Base-by-base conservation (phyloP, 2,113 vertebrate genomes). In the Nibea coibor region DNA sequence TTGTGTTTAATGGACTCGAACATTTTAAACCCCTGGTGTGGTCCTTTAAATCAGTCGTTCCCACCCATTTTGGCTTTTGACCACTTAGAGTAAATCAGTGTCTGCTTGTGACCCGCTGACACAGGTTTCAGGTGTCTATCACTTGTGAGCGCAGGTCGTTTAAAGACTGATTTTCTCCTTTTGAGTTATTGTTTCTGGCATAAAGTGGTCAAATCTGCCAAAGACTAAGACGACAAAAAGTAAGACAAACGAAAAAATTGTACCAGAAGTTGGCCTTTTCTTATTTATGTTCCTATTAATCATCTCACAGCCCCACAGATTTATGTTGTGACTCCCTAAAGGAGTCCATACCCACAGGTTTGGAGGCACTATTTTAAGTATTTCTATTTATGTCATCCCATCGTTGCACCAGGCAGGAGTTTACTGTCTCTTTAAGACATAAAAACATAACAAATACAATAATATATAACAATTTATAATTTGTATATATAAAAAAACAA, bases 121-220 rank as follows among this genome's bases (percentile, higher is more conserved):
- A 35, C 51, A 61, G 10, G 53, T 57, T 61, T 72, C 63, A 74
- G 62, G 68, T 67, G 62, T 11, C 35, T 26, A 15, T 72, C 45
- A 45, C 42, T 61, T 50, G 19, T 19, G 9, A 57, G 31, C 8
- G 1, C 5, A 47, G 24, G 12, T 51, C 11, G 10, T 53, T n/a
- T 64, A 45, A 22, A 45, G n/a, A 45, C 5, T 9, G 6, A 17
- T 45, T 64, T 24, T 11, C 2, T 1, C 48, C 28, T n/a, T n/a
- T 12, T 76, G 14, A 76, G 43, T 56, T n/a, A 56, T 17, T 65
- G 15, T 7, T 28, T n/a, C n/a, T 39, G 22, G 16, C 59, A 43
- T n/a, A 26, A 51, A 39, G 14, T 35, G 45, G 20, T n/a, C 35
- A 72, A 31, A 47, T 12, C 16, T 31, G 28, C 12, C 14, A 14